Evolutionary conservation across 2,113 vertebrate species (phyloP).

Genomic region (Turdus rufiventris): DNA sequence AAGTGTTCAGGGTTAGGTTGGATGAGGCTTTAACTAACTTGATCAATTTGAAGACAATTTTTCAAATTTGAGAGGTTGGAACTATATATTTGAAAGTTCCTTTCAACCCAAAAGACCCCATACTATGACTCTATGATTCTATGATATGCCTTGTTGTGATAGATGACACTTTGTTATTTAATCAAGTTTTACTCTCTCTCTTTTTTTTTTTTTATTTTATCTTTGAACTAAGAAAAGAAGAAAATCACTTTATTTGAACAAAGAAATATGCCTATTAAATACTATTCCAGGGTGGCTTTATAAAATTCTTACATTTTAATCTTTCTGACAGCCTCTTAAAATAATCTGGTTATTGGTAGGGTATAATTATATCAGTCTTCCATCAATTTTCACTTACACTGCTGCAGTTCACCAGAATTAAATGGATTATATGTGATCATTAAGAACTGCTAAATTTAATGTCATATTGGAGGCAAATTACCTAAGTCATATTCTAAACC

Average conservation of each 20-base stretch:
- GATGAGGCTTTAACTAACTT: neutral
- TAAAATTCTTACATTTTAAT: slow-evolving; percentile 32
- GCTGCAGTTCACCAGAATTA: slow-evolving; percentile 40
- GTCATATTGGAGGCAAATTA: slow-evolving; percentile 6
- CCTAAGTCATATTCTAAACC: neutral
- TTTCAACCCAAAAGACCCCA: neutral
- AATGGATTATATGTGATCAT: slow-evolving; percentile 36
- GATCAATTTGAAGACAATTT: neutral
- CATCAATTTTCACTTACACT: slow-evolving; percentile 34
- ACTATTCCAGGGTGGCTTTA: neutral
- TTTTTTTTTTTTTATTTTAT: neutral
- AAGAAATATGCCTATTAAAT: neutral
- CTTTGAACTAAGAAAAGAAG: neutral
- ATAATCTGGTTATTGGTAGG: slow-evolving; percentile 43
- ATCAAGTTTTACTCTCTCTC: neutral
- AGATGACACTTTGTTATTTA: neutral
- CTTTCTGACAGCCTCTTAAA: slow-evolving; percentile 38
- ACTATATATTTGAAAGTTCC: neutral
- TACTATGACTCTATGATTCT: neutral
- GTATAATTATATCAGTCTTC: slow-evolving; percentile 40
- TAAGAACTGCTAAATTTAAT: slow-evolving; percentile 43
- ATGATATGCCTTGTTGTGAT: neutral
- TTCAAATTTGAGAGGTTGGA: neutral
- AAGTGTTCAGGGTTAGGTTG: neutral
- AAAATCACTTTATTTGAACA: neutral